phyloP scores from a whole-genome alignment of 2,113 vertebrate genomes.

The Dolichallabes microphthalmus region DNA sequence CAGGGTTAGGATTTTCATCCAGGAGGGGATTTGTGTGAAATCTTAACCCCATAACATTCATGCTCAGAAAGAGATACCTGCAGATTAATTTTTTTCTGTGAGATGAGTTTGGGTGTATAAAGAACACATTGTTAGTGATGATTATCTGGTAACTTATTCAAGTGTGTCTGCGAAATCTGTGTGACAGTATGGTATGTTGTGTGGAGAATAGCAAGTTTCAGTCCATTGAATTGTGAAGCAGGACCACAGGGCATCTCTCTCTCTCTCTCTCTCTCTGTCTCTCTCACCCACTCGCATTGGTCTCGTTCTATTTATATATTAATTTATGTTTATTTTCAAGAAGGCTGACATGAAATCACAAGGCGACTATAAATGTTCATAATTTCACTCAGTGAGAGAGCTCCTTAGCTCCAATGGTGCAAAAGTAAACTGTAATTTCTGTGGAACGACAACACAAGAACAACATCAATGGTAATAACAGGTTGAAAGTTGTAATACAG shows the following conservation, averaged over 20 bases:
- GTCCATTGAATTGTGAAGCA: background rate
- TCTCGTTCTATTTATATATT: background rate
- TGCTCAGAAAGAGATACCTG: too few species aligned
- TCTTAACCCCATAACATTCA: background rate
- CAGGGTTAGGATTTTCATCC: background rate
- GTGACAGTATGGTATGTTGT: background rate
- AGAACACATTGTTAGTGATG: background rate
- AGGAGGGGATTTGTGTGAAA: background rate
- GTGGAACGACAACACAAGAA: background rate
- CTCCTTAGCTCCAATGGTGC: background rate
- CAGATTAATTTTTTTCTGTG: background rate
- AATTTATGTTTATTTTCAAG: background rate
- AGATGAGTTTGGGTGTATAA: background rate
- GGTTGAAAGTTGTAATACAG: background rate
- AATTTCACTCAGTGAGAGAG: background rate
- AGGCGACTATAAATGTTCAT: background rate
- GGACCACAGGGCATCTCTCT: background rate
- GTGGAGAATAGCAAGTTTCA: background rate
- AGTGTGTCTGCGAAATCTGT: background rate
- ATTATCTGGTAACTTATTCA: background rate
- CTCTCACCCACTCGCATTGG: background rate
- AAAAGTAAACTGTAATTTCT: conserved; percentile 12
- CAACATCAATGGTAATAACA: background rate
- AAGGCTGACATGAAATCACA: background rate
- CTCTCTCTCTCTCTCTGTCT: background rate